Evolutionary conservation across 2,797 vertebrate genomes (phyloP), one percentile per base, ranked within the genome.

Genomic region (Ctenopoma multispine): DNA sequence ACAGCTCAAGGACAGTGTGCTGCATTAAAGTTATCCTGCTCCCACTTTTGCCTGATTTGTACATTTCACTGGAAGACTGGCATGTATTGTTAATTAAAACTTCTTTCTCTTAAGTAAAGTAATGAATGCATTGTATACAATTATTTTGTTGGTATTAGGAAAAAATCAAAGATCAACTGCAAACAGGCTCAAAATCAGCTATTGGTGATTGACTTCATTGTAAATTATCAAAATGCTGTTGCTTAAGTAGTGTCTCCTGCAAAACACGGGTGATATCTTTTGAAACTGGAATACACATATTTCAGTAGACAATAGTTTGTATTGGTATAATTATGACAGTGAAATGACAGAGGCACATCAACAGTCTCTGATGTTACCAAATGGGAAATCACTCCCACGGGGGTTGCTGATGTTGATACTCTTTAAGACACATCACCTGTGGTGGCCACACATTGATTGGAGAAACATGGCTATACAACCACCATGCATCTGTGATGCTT

Each of bases 1-100:
- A 61, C 14, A 57, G 53, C 48, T 78, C 36, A 66, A 65, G 44
- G 61, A 43, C 23, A 47, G 29, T 62, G 31, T 36, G 47, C 4
- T 31, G 47, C 3, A 8, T 54, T 23, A 20, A 59, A 51, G 20
- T 48, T 47, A 65, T 80, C 38, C 21, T 41, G 4, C 21, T 36
- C 29, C 6, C 29, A 31, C 17, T 13, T 49, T 34, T 29, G 38
- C 61, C 43, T 71, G 20, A 27, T 56, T 64, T 72, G 23, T 63
- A 15, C 14, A 43, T 54, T 54, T 62, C 6, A 38, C 40, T 62
- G 18, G 55, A 66, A 55, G 8, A 11, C 4, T 23, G 8, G 17
- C 47, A 11, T 57, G 43, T 55, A 21, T 20, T 65, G 18, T 17
- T 23, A 21, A 27, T 50, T 59, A n/a, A 9, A 23, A 2, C 10